Conservation (phyloP, 2,888 invertebrate species). For the Rotaria sp. region DNA sequence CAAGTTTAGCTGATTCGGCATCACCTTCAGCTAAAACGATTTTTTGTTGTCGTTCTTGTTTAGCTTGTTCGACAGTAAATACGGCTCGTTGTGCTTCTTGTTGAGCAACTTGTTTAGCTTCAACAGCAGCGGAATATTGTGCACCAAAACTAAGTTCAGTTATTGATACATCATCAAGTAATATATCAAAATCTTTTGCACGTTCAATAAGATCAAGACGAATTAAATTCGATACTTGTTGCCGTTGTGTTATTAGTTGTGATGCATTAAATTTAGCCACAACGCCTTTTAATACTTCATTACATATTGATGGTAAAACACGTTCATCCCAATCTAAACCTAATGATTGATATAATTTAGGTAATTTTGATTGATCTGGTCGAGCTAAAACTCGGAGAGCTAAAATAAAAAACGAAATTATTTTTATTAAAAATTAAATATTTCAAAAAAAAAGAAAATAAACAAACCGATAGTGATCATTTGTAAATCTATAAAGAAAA, state of each 20-base stretch:
- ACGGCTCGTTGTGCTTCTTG: constrained; percentile 98
- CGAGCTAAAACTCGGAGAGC: constrained; percentile 84
- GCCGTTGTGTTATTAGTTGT: constrained; percentile 94
- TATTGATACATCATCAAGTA: constrained; percentile 94
- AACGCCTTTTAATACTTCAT: constrained; percentile 94
- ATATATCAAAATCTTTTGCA: constrained; percentile 93
- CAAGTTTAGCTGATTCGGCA: constrained; percentile 89
- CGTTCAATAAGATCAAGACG: constrained; percentile 84
- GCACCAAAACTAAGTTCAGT: constrained; percentile 90
- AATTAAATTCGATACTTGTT: constrained; percentile 83
- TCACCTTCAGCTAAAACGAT: constrained; percentile 99
- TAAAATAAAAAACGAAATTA: neutral
- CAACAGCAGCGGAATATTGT: constrained; percentile 96
- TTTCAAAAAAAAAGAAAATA: neutral
- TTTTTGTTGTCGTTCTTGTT: constrained; percentile 94
- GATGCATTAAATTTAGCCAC: constrained; percentile 99
- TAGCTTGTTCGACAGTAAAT: constrained; percentile 92
- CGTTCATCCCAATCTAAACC: constrained; percentile 96
- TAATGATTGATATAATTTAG: constrained; percentile 77
- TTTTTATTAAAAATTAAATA: neutral
- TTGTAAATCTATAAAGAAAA: constrained; percentile 68
- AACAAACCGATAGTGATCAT: constrained; percentile 83
- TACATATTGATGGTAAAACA: constrained; percentile 91
- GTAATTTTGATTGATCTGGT: constrained; percentile 74
- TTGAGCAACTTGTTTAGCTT: constrained; percentile 90